Evolutionary conservation across 2,888 invertebrate species (phyloP).

Genomic region (Julus scandinavius): DNA sequence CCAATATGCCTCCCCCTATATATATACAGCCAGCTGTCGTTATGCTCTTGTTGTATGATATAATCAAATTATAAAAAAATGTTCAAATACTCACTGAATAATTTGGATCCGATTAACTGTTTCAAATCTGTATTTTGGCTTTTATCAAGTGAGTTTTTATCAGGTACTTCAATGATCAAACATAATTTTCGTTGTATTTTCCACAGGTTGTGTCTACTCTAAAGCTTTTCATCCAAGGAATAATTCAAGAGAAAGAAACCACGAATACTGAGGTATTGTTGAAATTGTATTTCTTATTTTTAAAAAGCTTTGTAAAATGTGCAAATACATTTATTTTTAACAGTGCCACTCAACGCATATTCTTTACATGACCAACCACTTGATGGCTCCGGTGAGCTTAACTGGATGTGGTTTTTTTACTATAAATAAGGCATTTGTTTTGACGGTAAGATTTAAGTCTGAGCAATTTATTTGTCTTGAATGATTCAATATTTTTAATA

Average conservation of each 20-base stretch:
- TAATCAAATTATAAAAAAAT: no score
- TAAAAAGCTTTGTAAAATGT: neutral
- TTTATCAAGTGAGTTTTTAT: no score
- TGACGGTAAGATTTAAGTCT: neutral
- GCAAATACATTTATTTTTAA: neutral
- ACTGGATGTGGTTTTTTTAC: neutral
- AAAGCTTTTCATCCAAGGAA: neutral
- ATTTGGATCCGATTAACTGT: no score
- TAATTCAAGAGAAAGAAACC: neutral
- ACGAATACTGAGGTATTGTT: neutral
- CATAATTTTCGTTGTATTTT: neutral
- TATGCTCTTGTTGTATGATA: no score
- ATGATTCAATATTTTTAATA: neutral
- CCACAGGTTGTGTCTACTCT: neutral
- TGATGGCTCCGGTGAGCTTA: neutral
- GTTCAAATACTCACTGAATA: no score
- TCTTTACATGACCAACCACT: neutral
- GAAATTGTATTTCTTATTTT: neutral
- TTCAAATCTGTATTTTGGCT: no score
- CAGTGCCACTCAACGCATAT: neutral
- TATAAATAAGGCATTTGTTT: neutral
- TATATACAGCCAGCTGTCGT: no score
- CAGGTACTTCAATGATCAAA: no score
- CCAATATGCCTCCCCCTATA: no score
- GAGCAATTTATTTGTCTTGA: no score